These are phyloP conservation scores for Clytia hemisphaerica DNA, from an alignment of 30 jellyfish, hydroid and myxozoan species.

Conservation along the genomic window DNA sequence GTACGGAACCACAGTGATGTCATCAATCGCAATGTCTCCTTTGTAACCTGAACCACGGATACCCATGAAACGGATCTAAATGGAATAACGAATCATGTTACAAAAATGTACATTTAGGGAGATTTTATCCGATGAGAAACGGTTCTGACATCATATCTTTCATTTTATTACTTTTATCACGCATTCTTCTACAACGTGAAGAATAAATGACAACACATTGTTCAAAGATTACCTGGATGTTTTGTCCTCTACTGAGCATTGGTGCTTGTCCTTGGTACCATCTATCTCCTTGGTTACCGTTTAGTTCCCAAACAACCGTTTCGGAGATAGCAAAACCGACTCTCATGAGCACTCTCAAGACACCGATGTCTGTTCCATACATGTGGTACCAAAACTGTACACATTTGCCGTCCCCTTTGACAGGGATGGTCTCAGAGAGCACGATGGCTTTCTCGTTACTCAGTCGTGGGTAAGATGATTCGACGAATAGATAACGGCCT, in stretches of 20 bases:
- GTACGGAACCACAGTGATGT: constrained; percentile 51
- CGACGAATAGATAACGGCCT: constrained; percentile 70
- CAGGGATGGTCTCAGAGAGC: constrained; percentile 61
- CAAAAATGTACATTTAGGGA: no score
- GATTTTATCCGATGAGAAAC: no score
- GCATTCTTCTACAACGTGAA: no score
- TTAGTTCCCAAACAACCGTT: constrained; percentile 65
- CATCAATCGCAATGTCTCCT: constrained; percentile 98
- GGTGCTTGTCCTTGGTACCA: constrained; percentile 85
- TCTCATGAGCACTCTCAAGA: constrained; percentile 49
- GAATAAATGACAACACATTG: no score
- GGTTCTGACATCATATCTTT: no score
- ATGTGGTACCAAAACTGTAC: constrained; percentile 82
- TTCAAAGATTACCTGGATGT: constrained; percentile 72
- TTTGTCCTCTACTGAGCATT: constrained; percentile 60
- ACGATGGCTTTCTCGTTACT: constrained; percentile 65
- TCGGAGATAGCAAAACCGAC: constrained; percentile 51
- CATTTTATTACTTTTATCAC: no score
- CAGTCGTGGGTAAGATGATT: constrained; percentile 77
- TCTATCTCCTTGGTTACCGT: constrained; percentile 52
- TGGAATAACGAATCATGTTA: no score
- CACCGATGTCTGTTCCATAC: constrained; percentile 83
- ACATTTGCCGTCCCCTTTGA: constrained; percentile 51
- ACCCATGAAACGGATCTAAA: constrained; percentile 76
- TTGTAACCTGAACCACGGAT: constrained; percentile 91